Evolutionary conservation across 2,113 vertebrate genomes (phyloP).

Genomic region (Pelvicachromis taeniatus): DNA sequence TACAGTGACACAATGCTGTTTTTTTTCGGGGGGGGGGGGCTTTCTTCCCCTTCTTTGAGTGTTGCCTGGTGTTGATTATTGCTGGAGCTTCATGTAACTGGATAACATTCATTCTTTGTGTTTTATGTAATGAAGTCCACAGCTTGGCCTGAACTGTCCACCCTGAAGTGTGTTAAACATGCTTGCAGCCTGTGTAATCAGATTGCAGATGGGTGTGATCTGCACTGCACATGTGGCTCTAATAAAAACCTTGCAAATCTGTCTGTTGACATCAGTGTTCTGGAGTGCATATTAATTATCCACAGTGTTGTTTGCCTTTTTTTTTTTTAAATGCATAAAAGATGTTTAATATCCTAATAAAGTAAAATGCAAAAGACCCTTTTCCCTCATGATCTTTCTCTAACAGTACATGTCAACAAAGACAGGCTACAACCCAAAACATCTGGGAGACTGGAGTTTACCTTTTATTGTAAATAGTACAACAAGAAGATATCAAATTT

Average conservation of each 20-base stretch:
- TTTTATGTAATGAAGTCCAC: conserved; percentile 48
- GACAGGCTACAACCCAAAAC: no score
- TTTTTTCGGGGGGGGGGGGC: neutral
- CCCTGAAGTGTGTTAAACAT: conserved; percentile 26
- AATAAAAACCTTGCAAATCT: conserved; percentile 59
- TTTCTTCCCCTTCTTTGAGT: neutral
- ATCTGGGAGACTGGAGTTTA: neutral
- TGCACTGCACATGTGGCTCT: conserved; percentile 57
- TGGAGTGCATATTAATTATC: conserved; percentile 30
- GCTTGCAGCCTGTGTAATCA: conserved; percentile 28
- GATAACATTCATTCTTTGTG: conserved; percentile 44
- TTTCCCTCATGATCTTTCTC: neutral
- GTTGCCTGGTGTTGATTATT: conserved; percentile 7
- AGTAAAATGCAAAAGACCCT: neutral
- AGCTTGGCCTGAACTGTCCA: conserved; percentile 34
- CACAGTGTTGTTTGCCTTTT: neutral
- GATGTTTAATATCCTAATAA: neutral
- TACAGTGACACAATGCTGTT: neutral
- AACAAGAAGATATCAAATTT: neutral
- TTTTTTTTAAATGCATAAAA: neutral
- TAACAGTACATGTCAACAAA: neutral
- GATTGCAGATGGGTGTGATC: conserved; percentile 29
- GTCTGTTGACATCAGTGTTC: conserved; percentile 61
- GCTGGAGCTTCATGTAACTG: conserved; percentile 8
- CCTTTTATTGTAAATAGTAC: neutral